phyloP scores from a whole-genome alignment of 2,797 vertebrate species.

The Sebastes hopkinsi region DNA sequence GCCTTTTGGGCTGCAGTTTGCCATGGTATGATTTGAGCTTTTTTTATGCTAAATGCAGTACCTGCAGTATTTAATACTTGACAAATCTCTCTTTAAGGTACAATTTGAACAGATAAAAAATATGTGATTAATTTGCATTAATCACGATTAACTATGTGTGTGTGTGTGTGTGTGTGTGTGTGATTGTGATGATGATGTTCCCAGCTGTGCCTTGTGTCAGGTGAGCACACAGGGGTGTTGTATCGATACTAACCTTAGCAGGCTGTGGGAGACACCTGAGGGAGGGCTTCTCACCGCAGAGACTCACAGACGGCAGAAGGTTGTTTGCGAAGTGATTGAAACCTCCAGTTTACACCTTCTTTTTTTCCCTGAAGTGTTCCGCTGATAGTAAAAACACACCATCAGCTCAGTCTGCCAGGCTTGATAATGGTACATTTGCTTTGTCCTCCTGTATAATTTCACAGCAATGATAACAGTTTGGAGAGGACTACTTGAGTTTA shows the following conservation, averaged over 20 bases:
- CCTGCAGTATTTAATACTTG: no score
- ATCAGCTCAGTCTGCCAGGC: neutral
- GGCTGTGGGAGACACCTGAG: constrained; percentile 26
- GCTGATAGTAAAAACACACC: neutral
- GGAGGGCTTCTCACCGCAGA: constrained; percentile 26
- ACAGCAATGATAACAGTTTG: neutral
- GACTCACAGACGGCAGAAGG: constrained; percentile 16
- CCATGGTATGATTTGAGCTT: no score
- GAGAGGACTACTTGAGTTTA: neutral
- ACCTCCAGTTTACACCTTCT: neutral
- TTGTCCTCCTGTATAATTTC: neutral
- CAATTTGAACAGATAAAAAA: no score
- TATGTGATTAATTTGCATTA: no score
- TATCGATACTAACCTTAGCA: constrained; percentile 25
- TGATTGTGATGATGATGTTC: neutral
- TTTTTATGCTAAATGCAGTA: no score
- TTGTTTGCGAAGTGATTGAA: constrained; percentile 31
- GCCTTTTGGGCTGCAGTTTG: no score
- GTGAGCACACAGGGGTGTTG: constrained; percentile 27
- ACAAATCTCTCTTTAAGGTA: no score
- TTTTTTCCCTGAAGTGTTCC: constrained; percentile 11
- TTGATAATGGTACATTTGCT: neutral
- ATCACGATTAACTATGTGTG: neutral
- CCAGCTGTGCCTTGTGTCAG: constrained; percentile 15
- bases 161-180: neutral